Base-by-base conservation (phyloP, 2,888 invertebrate genomes). In the Oegoconia quadripuncta region DNA sequence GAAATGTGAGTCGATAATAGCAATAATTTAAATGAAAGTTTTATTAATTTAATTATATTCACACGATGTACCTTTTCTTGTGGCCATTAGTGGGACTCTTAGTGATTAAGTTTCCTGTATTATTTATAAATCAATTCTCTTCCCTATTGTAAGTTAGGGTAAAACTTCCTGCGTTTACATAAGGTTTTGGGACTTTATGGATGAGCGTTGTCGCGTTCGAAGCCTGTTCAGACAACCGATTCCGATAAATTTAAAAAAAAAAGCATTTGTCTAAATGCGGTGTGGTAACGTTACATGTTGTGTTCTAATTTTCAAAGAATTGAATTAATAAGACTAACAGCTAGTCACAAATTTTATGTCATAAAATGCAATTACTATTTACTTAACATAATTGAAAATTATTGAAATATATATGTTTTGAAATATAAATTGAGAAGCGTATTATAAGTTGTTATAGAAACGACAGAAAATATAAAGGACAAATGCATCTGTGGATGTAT, bases 311-410 rank as follows among this genome's bases (percentile, higher is more conserved):
- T 29, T 5, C 22, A 22, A 22, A 22, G 13, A 29, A 23, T 17
- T 34, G 55, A 64, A n/a, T n/a, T n/a, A n/a, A n/a, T n/a, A n/a
- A 68, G 66, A 69, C 71, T 75, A 73, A 75, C 61, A 44, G 53
- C 73, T 75, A 75, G 74, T 75, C 72, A 71, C 70, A 66, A 51
- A 32, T n/a, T 44, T 45, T 31, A 13, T 32, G 15, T 30, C 8
- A 30, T 5, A 16, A 30, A 29, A 18, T n/a, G n/a, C n/a, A n/a
- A n/a, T n/a, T n/a, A n/a, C n/a, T n/a, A n/a, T n/a, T n/a, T n/a
- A n/a, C 6, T 22, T 2, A 12, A 20, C 15, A 7, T 23, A 34
- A 37, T 15, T 15, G 16, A 16, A 37, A 37, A 22, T 23, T 45
- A 22, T 7, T 5, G 18, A 5, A 5, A 22, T 22, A 9, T 22